phyloP scores from a whole-genome alignment of 2,797 vertebrate genomes.

The Gambusia yucatana region DNA sequence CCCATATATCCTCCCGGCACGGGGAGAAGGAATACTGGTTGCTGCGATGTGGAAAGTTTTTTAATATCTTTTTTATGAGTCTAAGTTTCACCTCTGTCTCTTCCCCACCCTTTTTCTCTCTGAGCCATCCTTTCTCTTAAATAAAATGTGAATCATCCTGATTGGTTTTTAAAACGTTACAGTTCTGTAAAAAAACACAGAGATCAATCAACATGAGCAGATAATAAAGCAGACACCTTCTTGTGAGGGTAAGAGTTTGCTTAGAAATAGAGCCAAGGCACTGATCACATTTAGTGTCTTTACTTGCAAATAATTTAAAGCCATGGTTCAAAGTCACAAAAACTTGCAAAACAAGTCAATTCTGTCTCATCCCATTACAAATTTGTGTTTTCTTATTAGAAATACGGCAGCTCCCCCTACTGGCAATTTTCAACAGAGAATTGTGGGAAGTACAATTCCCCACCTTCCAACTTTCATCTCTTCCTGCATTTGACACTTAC shows the following conservation, averaged over 20 bases:
- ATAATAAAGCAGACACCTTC: conserved; percentile 7
- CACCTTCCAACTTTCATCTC: conserved; percentile 20
- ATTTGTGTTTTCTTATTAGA: conserved; percentile 44
- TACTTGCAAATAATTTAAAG: conserved; percentile 37
- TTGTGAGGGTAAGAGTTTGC: conserved; percentile 13
- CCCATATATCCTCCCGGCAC: conserved; percentile 47
- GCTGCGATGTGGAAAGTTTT: conserved; percentile 59
- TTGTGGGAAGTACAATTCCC: conserved; percentile 34
- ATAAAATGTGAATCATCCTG: conserved; percentile 44
- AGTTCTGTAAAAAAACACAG: conserved; percentile 20
- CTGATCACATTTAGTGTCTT: conserved; percentile 31
- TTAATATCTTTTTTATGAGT: conserved; percentile 51
- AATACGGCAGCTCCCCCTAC: conserved; percentile 81
- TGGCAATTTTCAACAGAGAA: conserved; percentile 43
- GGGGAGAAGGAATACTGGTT: conserved; percentile 46
- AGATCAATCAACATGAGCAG: conserved; percentile 15
- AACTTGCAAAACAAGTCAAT: conserved; percentile 30
- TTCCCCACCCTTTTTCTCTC: neutral
- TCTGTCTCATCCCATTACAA: conserved; percentile 6
- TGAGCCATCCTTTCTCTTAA: neutral
- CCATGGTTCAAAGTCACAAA: conserved; percentile 22
- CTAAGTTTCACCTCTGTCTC: conserved; percentile 5
- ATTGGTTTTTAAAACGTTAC: conserved; percentile 48
- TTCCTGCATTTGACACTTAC: conserved; percentile 47
- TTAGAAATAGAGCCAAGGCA: conserved; percentile 3